phyloP scores from a whole-genome alignment of 2,797 vertebrate species.

The Rhabdophis nuchalis region DNA sequence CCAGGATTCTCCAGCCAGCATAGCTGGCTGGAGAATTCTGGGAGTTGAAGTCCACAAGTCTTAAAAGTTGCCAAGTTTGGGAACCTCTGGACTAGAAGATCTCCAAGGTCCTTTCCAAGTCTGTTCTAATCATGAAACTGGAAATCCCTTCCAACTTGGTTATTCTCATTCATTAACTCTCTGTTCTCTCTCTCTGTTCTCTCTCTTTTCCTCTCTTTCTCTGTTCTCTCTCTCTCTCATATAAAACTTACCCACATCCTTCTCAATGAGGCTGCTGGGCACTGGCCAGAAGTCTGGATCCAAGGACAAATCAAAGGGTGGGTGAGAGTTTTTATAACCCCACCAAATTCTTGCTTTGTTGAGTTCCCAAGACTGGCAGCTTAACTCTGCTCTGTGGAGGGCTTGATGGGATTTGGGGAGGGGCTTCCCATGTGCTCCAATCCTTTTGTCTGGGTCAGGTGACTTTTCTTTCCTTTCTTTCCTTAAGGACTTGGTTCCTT shows the following conservation, averaged over 20 bases:
- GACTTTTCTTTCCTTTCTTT: neutral
- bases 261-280: neutral
- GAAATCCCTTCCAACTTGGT: neutral
- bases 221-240: too few relatives aligned
- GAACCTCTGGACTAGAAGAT: neutral
- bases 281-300: neutral
- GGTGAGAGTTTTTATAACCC: neutral
- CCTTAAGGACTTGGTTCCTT: neutral
- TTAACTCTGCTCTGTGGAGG: neutral
- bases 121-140: too few relatives aligned
- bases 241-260: neutral
- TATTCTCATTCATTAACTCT: neutral
- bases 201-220: too few relatives aligned
- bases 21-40: too few relatives aligned
- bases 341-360: neutral
- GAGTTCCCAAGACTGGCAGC: neutral
- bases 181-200: too few relatives aligned
- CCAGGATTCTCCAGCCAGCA: too few relatives aligned
- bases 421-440: neutral
- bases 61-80: too few relatives aligned
- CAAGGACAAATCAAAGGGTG: neutral
- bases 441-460: neutral
- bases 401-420: neutral
- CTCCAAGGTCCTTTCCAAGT: neutral
- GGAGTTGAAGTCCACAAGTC: too few relatives aligned